Evolutionary conservation across 2,113 vertebrate genomes (phyloP).

Genomic region (Larimichthys polyactis): DNA sequence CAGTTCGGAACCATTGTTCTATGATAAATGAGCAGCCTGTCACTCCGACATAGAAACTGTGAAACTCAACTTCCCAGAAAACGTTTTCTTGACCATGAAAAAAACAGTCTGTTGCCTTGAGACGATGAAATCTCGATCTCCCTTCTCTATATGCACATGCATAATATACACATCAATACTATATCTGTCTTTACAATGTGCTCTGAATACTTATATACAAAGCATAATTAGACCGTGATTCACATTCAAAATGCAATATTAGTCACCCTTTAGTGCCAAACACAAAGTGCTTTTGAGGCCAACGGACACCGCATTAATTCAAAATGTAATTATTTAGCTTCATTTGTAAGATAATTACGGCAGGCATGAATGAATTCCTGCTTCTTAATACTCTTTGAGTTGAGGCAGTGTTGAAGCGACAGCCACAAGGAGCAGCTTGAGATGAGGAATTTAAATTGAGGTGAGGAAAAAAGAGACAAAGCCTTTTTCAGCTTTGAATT

Average conservation of each 20-base stretch:
- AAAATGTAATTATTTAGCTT: slow-evolving; percentile 8
- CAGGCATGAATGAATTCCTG: slow-evolving; percentile 17
- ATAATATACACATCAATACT: background rate
- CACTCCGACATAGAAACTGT: too few species aligned
- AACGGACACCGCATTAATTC: background rate
- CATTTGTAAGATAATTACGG: slow-evolving; percentile 21
- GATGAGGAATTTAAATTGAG: slow-evolving; percentile 30
- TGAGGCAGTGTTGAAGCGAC: slow-evolving; percentile 7
- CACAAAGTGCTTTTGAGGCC: background rate
- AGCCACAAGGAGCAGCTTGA: background rate
- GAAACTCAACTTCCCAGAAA: too few species aligned
- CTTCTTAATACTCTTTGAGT: background rate
- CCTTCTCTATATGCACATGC: background rate
- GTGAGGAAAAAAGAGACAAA: background rate
- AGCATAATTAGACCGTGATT: slow-evolving; percentile 1
- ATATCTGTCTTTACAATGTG: too few species aligned
- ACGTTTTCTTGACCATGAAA: too few species aligned
- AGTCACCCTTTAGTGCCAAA: background rate
- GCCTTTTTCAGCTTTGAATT: background rate
- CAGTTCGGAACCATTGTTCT: too few species aligned
- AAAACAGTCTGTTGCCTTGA: too few species aligned
- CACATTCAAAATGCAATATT: background rate
- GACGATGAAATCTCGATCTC: background rate
- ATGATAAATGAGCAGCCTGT: too few species aligned
- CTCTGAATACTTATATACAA: background rate